These are phyloP conservation scores for Tragelaphus strepsiceros DNA, from an alignment of 2,113 vertebrate species.

Conservation along the genomic window DNA sequence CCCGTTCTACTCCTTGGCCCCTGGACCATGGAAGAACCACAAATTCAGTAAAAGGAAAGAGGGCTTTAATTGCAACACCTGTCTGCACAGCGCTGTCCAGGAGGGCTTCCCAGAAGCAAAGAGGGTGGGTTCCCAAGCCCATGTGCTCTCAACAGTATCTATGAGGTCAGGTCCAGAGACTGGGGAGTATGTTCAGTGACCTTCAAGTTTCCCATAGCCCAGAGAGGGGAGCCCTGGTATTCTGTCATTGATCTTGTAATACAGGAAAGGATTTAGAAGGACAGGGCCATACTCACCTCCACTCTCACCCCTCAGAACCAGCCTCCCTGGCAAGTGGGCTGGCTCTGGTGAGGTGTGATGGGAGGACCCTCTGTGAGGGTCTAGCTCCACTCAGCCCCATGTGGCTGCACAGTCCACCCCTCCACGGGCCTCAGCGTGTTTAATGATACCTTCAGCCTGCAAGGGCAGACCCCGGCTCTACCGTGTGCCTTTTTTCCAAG, in stretches of 20 bases:
- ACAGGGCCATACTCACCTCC: neutral
- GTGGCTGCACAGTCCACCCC: neutral
- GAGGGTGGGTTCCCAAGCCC: neutral
- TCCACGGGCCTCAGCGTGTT: neutral
- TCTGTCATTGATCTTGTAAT: neutral
- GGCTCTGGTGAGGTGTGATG: neutral
- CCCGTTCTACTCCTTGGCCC: neutral
- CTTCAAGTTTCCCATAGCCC: neutral
- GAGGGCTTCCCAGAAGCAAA: neutral
- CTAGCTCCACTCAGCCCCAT: neutral
- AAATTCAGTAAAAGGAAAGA: neutral
- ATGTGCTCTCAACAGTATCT: neutral
- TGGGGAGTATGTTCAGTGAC: neutral
- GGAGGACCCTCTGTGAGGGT: neutral
- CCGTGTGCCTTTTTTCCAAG: neutral
- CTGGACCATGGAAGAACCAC: neutral
- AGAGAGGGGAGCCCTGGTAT: neutral
- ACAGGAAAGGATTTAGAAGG: slow-evolving; percentile 20
- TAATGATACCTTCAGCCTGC: neutral
- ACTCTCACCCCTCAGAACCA: neutral
- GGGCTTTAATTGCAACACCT: neutral
- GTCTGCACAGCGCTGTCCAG: neutral
- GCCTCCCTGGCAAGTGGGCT: neutral
- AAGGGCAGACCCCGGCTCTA: neutral
- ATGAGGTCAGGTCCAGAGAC: neutral